Evolutionary conservation across 1,140 invertebrate genomes (phyloP).

Genomic region (Galleria mellonella): DNA sequence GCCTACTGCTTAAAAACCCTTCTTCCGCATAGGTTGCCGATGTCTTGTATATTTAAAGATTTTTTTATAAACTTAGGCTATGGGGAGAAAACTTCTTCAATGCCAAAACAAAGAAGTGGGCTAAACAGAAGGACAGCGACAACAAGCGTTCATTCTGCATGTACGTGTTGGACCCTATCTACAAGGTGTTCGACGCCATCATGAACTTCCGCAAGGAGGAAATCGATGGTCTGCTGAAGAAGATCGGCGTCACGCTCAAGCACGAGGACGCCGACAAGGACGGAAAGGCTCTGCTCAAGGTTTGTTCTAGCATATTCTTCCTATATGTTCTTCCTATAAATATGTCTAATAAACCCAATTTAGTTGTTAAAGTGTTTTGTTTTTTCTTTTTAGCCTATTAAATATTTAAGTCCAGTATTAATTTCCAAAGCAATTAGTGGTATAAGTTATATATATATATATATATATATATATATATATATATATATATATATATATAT

Average conservation of each 20-base stretch:
- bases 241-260: constrained; percentile 94
- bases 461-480: too few species aligned
- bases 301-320: constrained; percentile 10
- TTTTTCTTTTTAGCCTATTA: too few species aligned
- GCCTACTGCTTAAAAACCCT: too few species aligned
- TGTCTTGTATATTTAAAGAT: too few species aligned
- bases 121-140: constrained; percentile 90
- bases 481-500: too few species aligned
- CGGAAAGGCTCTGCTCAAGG: constrained; percentile 92
- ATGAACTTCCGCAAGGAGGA: constrained; percentile 99
- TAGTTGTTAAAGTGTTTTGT: too few species aligned
- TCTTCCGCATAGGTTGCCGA: too few species aligned
- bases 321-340: too few species aligned
- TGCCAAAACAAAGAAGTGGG: constrained; percentile 97
- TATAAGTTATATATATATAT: too few species aligned
- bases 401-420: too few species aligned
- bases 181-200: constrained; percentile 97
- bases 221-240: constrained; percentile 88
- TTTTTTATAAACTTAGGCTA: constrained; percentile 66
- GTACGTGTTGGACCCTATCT: constrained; percentile 99
- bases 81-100: constrained; percentile 99
- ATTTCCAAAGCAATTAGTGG: too few species aligned
- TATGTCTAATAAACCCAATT: too few species aligned
- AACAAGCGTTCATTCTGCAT: constrained; percentile 98
- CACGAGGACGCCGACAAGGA: constrained; percentile 97